phyloP scores from a whole-genome alignment of 2,797 vertebrate genomes.

The Trachurus trachurus region DNA sequence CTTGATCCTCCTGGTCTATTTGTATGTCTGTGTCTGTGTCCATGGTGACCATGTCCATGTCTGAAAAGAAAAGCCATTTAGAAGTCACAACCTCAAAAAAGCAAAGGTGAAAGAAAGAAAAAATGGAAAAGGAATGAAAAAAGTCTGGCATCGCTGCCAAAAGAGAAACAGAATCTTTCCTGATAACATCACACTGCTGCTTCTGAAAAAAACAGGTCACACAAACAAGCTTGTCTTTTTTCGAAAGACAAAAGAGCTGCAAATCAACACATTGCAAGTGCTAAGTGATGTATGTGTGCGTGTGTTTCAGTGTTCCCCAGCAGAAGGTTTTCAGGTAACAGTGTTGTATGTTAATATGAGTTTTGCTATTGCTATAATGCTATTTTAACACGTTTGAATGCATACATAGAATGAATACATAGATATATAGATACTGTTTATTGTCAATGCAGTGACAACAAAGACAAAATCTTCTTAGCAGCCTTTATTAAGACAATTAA shows the following conservation, averaged over 20 bases:
- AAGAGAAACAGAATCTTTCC: too few species aligned
- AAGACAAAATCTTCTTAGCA: too few species aligned
- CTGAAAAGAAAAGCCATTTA: background rate
- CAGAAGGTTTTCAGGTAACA: background rate
- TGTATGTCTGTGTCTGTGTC: background rate
- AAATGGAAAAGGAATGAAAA: too few species aligned
- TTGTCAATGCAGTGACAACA: too few species aligned
- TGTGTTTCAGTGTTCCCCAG: background rate
- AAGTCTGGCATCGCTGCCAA: too few species aligned
- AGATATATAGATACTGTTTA: too few species aligned
- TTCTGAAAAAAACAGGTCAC: background rate
- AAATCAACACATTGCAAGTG: background rate
- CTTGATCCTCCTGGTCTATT: too few species aligned
- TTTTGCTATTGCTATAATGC: background rate
- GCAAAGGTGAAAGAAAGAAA: too few species aligned
- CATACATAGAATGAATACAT: too few species aligned
- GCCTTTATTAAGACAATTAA: too few species aligned
- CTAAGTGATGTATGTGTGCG: background rate
- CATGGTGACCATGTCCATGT: background rate
- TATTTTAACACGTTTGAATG: background rate
- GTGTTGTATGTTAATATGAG: background rate
- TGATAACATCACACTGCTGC: constrained; percentile 7
- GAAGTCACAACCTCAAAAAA: background rate
- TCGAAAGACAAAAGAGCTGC: background rate
- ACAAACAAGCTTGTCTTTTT: background rate